These are phyloP conservation scores for Apamea sordens DNA, from an alignment of 2,888 invertebrate genomes.

Conservation along the genomic window DNA sequence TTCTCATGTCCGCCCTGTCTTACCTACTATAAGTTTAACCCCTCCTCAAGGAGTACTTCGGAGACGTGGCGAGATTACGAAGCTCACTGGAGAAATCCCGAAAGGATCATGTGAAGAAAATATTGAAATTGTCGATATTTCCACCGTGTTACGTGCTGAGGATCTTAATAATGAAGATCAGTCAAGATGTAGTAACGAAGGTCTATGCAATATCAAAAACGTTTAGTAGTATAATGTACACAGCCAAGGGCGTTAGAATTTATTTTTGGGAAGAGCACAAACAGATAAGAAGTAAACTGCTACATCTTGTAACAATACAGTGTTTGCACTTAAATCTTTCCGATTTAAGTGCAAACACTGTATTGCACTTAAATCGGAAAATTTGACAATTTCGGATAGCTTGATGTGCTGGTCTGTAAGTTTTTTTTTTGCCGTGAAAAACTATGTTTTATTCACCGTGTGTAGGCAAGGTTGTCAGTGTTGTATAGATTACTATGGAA, in stretches of 20 bases:
- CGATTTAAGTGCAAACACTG: too few relatives aligned
- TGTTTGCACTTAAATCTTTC: too few relatives aligned
- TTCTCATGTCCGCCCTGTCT: background rate
- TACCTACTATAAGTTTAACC: constrained; percentile 22
- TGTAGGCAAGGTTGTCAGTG: too few relatives aligned
- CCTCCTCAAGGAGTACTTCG: constrained; percentile 34
- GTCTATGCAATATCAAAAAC: background rate
- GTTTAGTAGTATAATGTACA: background rate
- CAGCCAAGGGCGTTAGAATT: background rate
- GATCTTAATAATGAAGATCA: constrained; percentile 22
- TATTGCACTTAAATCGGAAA: too few relatives aligned
- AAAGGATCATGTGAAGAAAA: constrained; percentile 59
- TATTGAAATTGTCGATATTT: constrained; percentile 63
- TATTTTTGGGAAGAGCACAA: too few relatives aligned
- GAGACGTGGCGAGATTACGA: constrained; percentile 50
- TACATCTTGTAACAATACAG: too few relatives aligned
- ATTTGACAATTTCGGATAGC: too few relatives aligned
- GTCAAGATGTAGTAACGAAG: constrained; percentile 9
- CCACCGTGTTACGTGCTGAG: constrained; percentile 37
- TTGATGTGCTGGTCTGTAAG: too few relatives aligned
- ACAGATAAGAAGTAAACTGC: background rate
- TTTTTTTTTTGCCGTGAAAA: too few relatives aligned
- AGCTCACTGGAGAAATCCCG: constrained; percentile 38
- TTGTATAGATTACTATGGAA: too few relatives aligned
- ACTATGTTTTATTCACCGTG: too few relatives aligned